phyloP scores from a whole-genome alignment of 2,888 invertebrate genomes.

The Clusia tigrina region DNA sequence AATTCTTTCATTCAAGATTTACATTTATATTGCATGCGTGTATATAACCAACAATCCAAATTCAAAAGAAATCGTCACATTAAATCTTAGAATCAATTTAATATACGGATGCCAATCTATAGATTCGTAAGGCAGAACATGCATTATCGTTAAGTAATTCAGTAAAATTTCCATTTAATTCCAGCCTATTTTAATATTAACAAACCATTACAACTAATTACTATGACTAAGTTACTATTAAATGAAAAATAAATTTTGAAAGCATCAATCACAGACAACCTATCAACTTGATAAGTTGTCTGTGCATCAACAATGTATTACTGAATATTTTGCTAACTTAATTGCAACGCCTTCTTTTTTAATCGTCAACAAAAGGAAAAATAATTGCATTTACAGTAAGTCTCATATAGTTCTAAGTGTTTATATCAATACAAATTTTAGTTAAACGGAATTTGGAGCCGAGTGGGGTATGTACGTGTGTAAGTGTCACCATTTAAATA shows the following conservation, averaged over 20 bases:
- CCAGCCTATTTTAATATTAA: no score
- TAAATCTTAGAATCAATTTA: no score
- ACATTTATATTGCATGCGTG: not conserved
- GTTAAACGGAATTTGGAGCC: not conserved
- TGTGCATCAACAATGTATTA: no score
- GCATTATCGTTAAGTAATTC: no score
- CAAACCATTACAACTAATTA: slow-evolving; percentile 3
- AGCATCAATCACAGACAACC: no score
- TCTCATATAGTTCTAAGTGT: slow-evolving; percentile 9
- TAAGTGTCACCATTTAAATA: not conserved
- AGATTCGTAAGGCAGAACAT: no score
- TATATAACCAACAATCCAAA: not conserved
- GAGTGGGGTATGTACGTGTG: not conserved
- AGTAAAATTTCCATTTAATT: not conserved
- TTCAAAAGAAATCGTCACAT: not conserved
- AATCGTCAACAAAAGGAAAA: not conserved
- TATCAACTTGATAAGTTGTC: no score
- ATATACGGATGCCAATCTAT: no score
- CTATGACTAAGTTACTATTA: not conserved
- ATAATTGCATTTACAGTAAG: slow-evolving; percentile 6
- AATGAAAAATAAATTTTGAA: slow-evolving; percentile 11
- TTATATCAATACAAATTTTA: slow-evolving; percentile 5
- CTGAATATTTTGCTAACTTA: slow-evolving; percentile 10
- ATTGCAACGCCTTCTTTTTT: not conserved
- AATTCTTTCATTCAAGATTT: not conserved